Evolutionary conservation across 2,888 invertebrate genomes (phyloP).

Genomic region (Pycnomerus fuliginosus): DNA sequence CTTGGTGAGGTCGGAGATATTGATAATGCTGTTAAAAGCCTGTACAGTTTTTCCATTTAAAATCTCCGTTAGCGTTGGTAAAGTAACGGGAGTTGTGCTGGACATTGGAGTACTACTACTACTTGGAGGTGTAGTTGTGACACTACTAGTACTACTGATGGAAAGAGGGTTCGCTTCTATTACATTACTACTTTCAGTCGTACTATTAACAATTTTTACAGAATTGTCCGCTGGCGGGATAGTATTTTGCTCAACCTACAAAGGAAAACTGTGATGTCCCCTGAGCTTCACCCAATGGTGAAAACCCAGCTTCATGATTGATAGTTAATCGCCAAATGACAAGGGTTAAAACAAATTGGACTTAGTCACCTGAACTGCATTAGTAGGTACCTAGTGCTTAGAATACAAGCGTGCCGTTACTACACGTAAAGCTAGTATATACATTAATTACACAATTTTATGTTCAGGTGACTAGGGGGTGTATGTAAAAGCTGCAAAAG

Average conservation of each 20-base stretch:
- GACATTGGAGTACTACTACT: conserved; percentile 60
- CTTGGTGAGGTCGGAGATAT: conserved; percentile 40
- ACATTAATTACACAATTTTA: conserved; percentile 22
- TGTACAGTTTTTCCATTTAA: conserved; percentile 63
- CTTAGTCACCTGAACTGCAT: conserved; percentile 14
- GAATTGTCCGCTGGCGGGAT: conserved; percentile 28
- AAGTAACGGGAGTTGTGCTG: conserved; percentile 57
- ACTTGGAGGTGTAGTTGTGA: conserved; percentile 50
- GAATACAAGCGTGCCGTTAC: conserved; percentile 16
- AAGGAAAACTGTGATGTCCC: conserved; percentile 13
- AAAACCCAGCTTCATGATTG: conserved; percentile 9
- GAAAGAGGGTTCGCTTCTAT: conserved; percentile 9
- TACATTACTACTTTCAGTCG: conserved; percentile 17
- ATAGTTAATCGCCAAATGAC: conserved; percentile 17
- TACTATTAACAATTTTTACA: conserved; percentile 12
- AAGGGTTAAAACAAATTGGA: neutral
- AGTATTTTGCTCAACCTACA: conserved; percentile 36
- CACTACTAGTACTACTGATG: conserved; percentile 8
- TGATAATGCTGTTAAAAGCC: conserved; percentile 60
- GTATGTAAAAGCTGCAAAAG: conserved; percentile 34
- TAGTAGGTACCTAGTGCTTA: conserved; percentile 15
- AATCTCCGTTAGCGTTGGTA: conserved; percentile 62
- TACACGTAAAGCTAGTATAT: conserved; percentile 19
- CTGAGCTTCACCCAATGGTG: neutral
- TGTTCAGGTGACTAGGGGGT: conserved; percentile 29